Evolutionary conservation across 2,888 invertebrate genomes (phyloP).

Genomic region (Ochropleura plecta): DNA sequence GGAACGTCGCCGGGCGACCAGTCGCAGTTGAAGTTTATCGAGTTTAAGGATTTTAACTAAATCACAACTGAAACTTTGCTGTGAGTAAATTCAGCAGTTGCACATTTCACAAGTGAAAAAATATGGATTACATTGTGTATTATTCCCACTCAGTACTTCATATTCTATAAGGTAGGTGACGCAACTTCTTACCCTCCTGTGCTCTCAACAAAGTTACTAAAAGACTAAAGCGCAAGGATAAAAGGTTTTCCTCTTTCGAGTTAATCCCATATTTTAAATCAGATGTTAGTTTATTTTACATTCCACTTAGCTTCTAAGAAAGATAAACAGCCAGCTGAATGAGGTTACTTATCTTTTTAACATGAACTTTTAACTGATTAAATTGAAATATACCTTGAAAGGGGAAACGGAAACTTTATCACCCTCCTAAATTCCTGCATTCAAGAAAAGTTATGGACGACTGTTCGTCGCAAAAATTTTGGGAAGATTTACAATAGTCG

Average conservation of each 20-base stretch:
- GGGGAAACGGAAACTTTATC: slow-evolving; percentile 50
- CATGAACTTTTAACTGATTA: slow-evolving; percentile 66
- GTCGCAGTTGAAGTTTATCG: slow-evolving; percentile 62
- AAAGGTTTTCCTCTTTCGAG: slow-evolving; percentile 50
- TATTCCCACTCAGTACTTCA: slow-evolving; percentile 34
- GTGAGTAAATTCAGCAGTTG: slow-evolving; percentile 54
- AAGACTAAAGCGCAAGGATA: slow-evolving; percentile 34
- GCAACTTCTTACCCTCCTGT: slow-evolving; percentile 7
- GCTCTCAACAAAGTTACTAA: slow-evolving; percentile 17
- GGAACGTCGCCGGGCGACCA: slow-evolving; percentile 38
- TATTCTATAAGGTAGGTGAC: slow-evolving; percentile 28
- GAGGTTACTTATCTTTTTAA: slow-evolving; percentile 60
- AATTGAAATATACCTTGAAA: slow-evolving; percentile 61
- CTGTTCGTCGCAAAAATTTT: slow-evolving; percentile 68
- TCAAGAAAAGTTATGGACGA: slow-evolving; percentile 58
- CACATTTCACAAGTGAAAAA: slow-evolving; percentile 49
- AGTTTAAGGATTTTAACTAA: slow-evolving; percentile 66
- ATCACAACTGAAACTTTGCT: slow-evolving; percentile 63
- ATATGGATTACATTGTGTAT: slow-evolving; percentile 45
- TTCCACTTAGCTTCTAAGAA: slow-evolving; percentile 58
- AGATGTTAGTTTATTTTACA: slow-evolving; percentile 63
- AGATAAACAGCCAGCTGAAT: slow-evolving; percentile 59
- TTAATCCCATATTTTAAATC: slow-evolving; percentile 61
- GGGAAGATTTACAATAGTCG: slow-evolving; percentile 84
- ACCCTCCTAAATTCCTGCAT: slow-evolving; percentile 50